Base-by-base conservation (phyloP, 2,113 vertebrate genomes). In the Coturnix japonica region DNA sequence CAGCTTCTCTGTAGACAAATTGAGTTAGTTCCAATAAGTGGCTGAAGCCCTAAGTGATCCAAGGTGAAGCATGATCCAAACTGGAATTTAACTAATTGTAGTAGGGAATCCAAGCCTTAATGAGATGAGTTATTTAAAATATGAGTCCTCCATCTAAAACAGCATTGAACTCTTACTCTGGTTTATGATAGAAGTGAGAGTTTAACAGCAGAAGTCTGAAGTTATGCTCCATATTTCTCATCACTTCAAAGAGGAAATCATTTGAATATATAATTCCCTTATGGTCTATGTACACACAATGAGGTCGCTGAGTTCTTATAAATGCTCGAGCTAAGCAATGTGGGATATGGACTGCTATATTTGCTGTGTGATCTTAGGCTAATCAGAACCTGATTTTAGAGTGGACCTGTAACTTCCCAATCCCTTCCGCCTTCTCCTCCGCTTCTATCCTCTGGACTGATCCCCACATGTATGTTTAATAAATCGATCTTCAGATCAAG, bases 71-170 rank as follows among this genome's bases (percentile, higher is more conserved):
- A 1, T 31, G 23, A 41, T 21, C 8, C 56, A 47, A 59, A 79
- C 57, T 4, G 18, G 30, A 13, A 65, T 22, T 57, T 1, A 0
- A 8, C 15, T 81, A 16, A 7, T 23, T 7, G 2, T 25, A 47
- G 13, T 41, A 37, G 33, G 21, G n/a, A 49, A 8, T 72, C 16
- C 63, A 60, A 71, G 26, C 11, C 13, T 60, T 39, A 54, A 19
- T 30, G n/a, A n/a, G 25, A 47, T 9, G 51, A 37, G 5, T 8
- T 63, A 7, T 59, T 59, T n/a, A 43, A 19, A 23, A 63, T 18
- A 13, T 14, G 2, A 33, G 14, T n/a, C 41, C 13, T 78, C n/a
- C 61, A 82, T 8, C 41, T 51, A 72, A 67, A 31, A 33, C 0
- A 2, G 9, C 35, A 39, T 9, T 1, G 5, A 73, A 43, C 30